Evolutionary conservation across 2,888 invertebrate species (phyloP).

Genomic region (Acholoe squamosa): DNA sequence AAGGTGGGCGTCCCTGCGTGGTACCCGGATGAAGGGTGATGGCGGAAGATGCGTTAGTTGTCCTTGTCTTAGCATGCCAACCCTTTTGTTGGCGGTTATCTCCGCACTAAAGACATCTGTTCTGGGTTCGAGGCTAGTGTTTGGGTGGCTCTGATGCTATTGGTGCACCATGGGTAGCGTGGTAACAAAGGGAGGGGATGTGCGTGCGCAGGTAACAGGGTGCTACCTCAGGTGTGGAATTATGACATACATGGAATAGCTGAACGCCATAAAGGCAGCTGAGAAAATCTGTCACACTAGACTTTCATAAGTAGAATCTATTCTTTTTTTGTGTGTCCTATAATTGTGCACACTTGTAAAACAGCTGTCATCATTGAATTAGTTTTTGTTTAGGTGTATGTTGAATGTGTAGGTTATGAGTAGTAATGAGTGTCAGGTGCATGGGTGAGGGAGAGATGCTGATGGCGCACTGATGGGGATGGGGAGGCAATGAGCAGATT

Average conservation of each 20-base stretch:
- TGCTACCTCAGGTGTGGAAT: neutral
- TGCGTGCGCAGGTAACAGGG: neutral
- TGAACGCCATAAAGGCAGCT: neutral
- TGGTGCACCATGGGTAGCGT: neutral
- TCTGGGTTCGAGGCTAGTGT: neutral
- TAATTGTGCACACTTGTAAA: too few species aligned
- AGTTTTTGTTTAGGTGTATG: too few species aligned
- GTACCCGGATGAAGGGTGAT: neutral
- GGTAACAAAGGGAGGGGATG: neutral
- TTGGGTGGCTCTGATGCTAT: neutral
- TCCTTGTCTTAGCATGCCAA: slow-evolving; percentile 35
- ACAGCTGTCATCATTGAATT: too few species aligned
- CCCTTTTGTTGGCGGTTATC: slow-evolving; percentile 25
- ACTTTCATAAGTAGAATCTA: neutral
- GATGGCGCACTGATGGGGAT: too few species aligned
- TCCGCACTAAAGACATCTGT: slow-evolving; percentile 32
- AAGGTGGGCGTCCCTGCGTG: slow-evolving; percentile 6
- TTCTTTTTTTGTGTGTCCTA: too few species aligned
- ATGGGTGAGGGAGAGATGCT: too few species aligned
- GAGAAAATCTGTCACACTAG: neutral
- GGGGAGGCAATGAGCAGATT: too few species aligned
- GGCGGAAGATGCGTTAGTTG: slow-evolving; percentile 20
- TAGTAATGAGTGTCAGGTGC: too few species aligned
- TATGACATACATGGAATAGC: slow-evolving; percentile 46
- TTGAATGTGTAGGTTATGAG: too few species aligned